Conservation (phyloP, 2,113 vertebrate genomes). For the Oryzias celebensis region DNA sequence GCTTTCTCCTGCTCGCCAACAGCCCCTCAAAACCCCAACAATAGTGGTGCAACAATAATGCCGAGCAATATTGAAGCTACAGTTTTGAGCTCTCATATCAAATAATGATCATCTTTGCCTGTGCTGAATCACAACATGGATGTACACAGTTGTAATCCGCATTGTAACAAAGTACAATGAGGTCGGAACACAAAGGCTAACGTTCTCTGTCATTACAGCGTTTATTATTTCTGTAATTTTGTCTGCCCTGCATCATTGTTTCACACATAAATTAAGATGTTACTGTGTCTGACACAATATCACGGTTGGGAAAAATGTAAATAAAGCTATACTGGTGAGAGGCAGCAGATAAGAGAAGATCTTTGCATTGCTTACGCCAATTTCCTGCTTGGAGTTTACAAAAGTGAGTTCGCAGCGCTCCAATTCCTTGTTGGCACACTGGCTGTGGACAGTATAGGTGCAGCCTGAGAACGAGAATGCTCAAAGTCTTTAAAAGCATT, state of each 20-base stretch:
- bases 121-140: slow-evolving; percentile 44
- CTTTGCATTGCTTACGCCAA: slow-evolving; percentile 78
- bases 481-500: neutral
- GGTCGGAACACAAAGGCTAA: slow-evolving; percentile 32
- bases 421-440: slow-evolving; percentile 86
- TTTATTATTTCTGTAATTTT: slow-evolving; percentile 13
- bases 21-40: no score
- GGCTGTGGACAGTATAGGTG: slow-evolving; percentile 87
- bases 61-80: no score
- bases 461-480: slow-evolving; percentile 77
- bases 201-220: slow-evolving; percentile 31
- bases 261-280: no score
- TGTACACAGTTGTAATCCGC: slow-evolving; percentile 43
- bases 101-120: slow-evolving; percentile 12
- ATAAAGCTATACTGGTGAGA: slow-evolving; percentile 2
- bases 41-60: no score
- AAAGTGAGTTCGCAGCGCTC: slow-evolving; percentile 85
- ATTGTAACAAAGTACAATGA: slow-evolving; percentile 30
- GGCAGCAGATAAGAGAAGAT: neutral
- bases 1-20: no score
- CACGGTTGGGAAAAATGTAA: neutral
- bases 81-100: neutral
- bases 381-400: slow-evolving; percentile 85
- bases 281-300: no score
- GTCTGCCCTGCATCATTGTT: neutral